A percentile compares a stretch with the other conserved stretches of the same genome.
These are phyloP conservation scores for Acanthochromis polyacanthus DNA, from an alignment of 2,113 vertebrate genomes.

Conservation along the genomic window DNA sequence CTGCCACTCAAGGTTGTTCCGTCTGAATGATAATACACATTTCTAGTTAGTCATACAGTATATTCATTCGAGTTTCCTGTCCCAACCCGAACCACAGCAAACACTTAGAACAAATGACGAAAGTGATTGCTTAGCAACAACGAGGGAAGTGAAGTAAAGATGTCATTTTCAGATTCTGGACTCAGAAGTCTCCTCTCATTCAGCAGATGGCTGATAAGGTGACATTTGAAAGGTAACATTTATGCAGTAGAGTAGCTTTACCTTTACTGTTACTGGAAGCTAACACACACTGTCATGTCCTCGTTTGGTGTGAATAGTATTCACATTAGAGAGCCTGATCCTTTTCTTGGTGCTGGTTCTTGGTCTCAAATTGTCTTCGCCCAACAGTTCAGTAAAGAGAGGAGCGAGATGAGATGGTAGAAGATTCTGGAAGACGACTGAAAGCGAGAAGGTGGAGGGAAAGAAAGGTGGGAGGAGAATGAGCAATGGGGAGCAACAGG, in stretches of 20 bases:
- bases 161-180: background rate
- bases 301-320: constrained; percentile 8
- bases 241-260: background rate
- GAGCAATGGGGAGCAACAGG: too few relatives aligned
- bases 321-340: constrained; percentile 36
- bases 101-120: background rate
- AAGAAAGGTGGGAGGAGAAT: too few relatives aligned
- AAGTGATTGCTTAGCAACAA: background rate
- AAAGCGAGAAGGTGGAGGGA: background rate
- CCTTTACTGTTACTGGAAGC: constrained; percentile 6
- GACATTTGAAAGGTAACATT: constrained; percentile 13
- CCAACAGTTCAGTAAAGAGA: background rate
- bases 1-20: background rate
- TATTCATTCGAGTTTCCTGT: background rate
- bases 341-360: constrained; percentile 7
- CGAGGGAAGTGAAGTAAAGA: background rate
- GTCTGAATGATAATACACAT: background rate
- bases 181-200: background rate
- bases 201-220: background rate
- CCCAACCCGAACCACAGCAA: background rate
- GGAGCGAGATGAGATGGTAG: background rate
- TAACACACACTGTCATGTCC: background rate
- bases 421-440: background rate
- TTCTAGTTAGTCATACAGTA: background rate
- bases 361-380: constrained; percentile 27